phyloP scores from a whole-genome alignment of 1,140 invertebrate genomes.

The Chlorops oryzae region DNA sequence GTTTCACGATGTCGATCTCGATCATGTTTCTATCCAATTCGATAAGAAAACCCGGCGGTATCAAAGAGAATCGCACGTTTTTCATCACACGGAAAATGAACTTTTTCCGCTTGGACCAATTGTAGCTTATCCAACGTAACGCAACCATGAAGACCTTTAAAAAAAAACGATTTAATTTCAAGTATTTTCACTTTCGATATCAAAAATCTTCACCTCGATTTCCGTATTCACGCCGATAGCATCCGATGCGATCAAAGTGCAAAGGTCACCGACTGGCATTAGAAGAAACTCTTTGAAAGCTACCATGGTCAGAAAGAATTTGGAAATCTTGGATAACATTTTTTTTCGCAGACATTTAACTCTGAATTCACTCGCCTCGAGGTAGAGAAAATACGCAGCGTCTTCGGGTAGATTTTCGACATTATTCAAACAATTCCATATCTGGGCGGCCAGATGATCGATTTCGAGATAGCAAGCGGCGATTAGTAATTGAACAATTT shows the following conservation, averaged over 20 bases:
- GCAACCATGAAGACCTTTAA: too few relatives aligned
- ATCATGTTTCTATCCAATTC: slow-evolving; percentile 64
- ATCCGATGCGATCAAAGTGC: slow-evolving; percentile 58
- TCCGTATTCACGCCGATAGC: slow-evolving; percentile 58
- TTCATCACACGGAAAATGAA: slow-evolving; percentile 55
- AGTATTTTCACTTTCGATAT: too few relatives aligned
- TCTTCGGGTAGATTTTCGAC: slow-evolving; percentile 62
- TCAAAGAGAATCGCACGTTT: slow-evolving; percentile 65
- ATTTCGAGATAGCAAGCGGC: slow-evolving; percentile 61
- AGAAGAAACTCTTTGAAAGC: slow-evolving; percentile 63
- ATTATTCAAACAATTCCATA: slow-evolving; percentile 65
- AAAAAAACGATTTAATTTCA: too few relatives aligned
- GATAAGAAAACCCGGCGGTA: slow-evolving; percentile 66
- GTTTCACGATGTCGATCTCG: too few relatives aligned
- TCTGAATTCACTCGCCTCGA: slow-evolving; percentile 52
- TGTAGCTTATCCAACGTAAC: slow-evolving; percentile 63
- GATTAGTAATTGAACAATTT: slow-evolving; percentile 62
- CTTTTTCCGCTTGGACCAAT: slow-evolving; percentile 56
- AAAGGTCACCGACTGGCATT: slow-evolving; percentile 57
- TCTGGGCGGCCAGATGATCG: slow-evolving; percentile 65
- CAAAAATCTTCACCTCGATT: slow-evolving; percentile 54
- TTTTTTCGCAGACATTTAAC: slow-evolving; percentile 43
- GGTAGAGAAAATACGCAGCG: slow-evolving; percentile 61
- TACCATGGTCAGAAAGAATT: slow-evolving; percentile 65
- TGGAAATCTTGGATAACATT: slow-evolving; percentile 65